Evolutionary conservation across 2,113 vertebrate species (phyloP), one percentile per base, ranked within the genome.

Genomic region (Xiphophorus couchianus): DNA sequence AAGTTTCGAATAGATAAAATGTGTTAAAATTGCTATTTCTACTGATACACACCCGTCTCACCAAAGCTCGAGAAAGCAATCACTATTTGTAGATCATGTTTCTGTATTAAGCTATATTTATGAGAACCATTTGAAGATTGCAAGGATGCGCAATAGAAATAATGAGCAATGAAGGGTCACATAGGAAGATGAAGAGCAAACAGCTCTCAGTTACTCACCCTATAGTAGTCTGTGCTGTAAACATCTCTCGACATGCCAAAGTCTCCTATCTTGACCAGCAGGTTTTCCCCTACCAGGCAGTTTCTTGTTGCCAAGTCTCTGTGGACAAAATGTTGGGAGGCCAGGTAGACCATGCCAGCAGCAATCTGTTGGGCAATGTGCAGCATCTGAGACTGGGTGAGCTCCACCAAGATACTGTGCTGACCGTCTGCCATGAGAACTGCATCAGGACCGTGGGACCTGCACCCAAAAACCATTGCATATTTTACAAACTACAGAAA

Each of bases 241-340:
- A 99, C 97, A 19, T 99, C 98, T 93, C 98, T 95, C 82, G 98
- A 99, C 98, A 99, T 99, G 68, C 98, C 98, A 68, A 99, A 99
- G 94, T 99, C 98, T 71, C 98, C 98, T n/a, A 99, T 99, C 93
- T 99, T 99, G 89, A 99, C 98, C 80, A 99, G 94, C 0, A 99
- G 94, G 91, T 98, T 98, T 89, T 99, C 98, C 51, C 97, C 97
- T 0, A 99, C 97, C 83, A 99, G 95, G 92, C 98, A 99, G 93
- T 99, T 99, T 65, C 98, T 94, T 19, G 98, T 99, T 77, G 98
- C 98, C 91, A 99, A 92, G 92, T 99, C 98, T 79, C 98, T 96
- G 94, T 99, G 98, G 74, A 99, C 98, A 0, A 99, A 99, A 93
- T 99, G 98, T 86, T 99, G 98, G 14, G 98, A 99, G 0, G 98